Conservation (phyloP, 2,797 vertebrate species). For the Coluber constrictor region DNA sequence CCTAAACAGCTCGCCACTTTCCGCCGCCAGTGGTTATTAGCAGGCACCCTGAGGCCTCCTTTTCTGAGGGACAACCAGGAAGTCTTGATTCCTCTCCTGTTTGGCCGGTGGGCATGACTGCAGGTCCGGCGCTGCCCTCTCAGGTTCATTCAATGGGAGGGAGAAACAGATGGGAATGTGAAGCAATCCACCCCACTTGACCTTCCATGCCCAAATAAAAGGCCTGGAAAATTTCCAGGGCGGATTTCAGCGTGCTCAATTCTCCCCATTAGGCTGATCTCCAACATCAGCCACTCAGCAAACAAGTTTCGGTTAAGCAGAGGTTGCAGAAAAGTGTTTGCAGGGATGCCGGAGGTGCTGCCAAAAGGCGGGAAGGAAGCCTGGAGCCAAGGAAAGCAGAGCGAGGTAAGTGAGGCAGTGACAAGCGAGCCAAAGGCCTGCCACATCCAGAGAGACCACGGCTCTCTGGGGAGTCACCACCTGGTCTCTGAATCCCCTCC, state of each 20-base stretch:
- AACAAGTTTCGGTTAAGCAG: neutral
- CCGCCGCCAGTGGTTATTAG: accelerated
- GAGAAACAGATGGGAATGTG: accelerated
- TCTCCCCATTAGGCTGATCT: neutral
- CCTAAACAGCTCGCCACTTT: neutral
- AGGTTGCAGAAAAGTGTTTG: conserved; percentile 5
- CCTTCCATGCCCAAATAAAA: accelerated
- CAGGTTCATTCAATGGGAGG: neutral
- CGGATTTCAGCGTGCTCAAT: neutral
- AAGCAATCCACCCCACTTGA: neutral
- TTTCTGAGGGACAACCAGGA: neutral
- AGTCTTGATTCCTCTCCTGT: neutral
- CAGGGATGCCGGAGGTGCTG: neutral
- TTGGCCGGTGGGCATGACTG: neutral
- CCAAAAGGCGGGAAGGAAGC: neutral
- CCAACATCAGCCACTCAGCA: neutral
- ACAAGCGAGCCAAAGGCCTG: neutral
- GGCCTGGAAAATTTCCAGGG: neutral
- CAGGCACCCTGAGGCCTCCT: neutral
- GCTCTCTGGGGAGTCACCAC: neutral
- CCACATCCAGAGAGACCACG: too few species aligned
- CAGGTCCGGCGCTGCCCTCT: neutral
- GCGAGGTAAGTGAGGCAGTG: neutral
- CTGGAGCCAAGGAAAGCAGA: neutral
- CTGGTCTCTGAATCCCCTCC: neutral